These are phyloP conservation scores for Nemotelus nigrinus DNA, from an alignment of 2,888 invertebrate species.

Conservation along the genomic window DNA sequence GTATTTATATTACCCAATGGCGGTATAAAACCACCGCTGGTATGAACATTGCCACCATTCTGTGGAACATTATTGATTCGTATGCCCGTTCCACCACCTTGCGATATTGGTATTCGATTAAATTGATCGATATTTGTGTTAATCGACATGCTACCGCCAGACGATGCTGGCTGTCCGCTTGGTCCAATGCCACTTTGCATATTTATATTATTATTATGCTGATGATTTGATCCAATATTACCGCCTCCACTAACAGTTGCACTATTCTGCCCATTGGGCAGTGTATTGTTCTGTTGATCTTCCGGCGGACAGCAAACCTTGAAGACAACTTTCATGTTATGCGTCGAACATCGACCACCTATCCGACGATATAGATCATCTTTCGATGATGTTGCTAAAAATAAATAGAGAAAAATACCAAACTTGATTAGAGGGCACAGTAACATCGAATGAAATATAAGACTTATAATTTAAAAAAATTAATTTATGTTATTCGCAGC, in stretches of 20 bases:
- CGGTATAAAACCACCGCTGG: constrained; percentile 49
- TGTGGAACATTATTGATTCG: constrained; percentile 64
- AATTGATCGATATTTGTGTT: constrained; percentile 64
- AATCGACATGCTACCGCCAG: constrained; percentile 56
- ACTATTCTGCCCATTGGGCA: constrained; percentile 59
- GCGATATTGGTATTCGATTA: constrained; percentile 58
- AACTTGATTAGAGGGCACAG: background rate
- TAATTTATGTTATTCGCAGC: background rate
- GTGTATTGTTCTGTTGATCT: constrained; percentile 66
- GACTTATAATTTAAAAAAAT: background rate
- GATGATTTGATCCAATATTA: constrained; percentile 52
- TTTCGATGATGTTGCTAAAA: constrained; percentile 86
- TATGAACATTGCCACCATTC: constrained; percentile 52
- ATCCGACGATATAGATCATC: constrained; percentile 91
- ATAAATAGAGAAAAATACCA: constrained; percentile 51
- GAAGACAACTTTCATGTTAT: constrained; percentile 96
- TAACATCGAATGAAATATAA: background rate
- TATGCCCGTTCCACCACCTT: constrained; percentile 57
- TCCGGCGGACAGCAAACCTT: constrained; percentile 90
- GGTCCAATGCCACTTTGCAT: constrained; percentile 57
- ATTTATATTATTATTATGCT: constrained; percentile 58
- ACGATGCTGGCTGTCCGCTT: constrained; percentile 55
- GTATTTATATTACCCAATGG: constrained; percentile 58
- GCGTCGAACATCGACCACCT: constrained; percentile 89
- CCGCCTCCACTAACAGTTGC: constrained; percentile 63